A percentile compares a stretch with the other conserved stretches of the same genome.
These are phyloP conservation scores for Popillia japonica DNA, from an alignment of 1,140 invertebrate genomes.

Conservation along the genomic window DNA sequence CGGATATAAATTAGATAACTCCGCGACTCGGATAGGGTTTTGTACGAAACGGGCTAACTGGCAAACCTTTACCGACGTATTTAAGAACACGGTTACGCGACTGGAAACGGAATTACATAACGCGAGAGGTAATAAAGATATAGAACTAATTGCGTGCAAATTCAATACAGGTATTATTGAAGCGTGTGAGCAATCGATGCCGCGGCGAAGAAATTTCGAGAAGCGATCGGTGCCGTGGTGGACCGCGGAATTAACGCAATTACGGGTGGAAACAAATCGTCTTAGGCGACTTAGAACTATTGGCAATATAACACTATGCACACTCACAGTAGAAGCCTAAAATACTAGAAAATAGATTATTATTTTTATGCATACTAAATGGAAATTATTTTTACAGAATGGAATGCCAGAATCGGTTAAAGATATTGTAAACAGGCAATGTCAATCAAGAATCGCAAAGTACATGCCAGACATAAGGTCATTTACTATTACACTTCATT, in stretches of 20 bases:
- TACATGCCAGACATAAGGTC: too few species aligned
- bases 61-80: background rate
- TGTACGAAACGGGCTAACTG: conserved; percentile 29
- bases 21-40: background rate
- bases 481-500: too few species aligned
- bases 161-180: background rate
- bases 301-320: too few species aligned
- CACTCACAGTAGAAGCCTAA: too few species aligned
- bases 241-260: conserved; percentile 21
- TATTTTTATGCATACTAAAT: too few species aligned
- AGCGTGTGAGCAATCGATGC: conserved; percentile 35
- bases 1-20: background rate
- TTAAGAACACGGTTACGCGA: background rate
- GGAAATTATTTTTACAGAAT: too few species aligned
- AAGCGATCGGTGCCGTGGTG: conserved; percentile 39
- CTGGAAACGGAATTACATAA: background rate
- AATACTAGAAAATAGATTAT: too few species aligned
- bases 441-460: too few species aligned
- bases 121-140: background rate
- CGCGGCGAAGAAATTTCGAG: background rate
- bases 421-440: too few species aligned
- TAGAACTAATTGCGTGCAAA: background rate
- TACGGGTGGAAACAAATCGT: background rate
- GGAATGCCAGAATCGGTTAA: too few species aligned
- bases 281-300: too few species aligned